phyloP scores from a whole-genome alignment of 2,888 invertebrate species.

The Lasioglossum calceatum region DNA sequence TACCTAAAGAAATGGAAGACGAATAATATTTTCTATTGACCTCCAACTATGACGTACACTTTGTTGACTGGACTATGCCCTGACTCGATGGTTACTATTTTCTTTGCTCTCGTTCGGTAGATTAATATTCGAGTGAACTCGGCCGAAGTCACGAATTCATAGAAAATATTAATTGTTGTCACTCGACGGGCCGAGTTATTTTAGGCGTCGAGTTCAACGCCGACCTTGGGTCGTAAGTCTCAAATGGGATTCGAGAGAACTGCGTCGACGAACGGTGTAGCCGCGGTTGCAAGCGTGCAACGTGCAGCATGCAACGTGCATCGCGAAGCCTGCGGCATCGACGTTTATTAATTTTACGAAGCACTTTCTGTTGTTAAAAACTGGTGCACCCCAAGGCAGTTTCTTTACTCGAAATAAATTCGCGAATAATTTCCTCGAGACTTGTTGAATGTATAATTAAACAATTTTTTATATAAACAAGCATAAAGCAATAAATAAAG shows the following conservation, averaged over 20 bases:
- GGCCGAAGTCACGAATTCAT: background rate
- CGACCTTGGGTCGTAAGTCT: conserved; percentile 43
- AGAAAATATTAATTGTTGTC: conserved; percentile 28
- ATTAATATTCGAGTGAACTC: background rate
- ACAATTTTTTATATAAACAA: background rate
- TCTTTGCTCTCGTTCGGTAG: background rate
- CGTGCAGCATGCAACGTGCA: conserved; percentile 4
- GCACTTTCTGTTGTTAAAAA: background rate
- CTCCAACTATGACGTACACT: background rate
- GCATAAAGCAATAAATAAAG: background rate
- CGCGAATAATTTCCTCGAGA: background rate
- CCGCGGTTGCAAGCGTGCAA: conserved; percentile 32
- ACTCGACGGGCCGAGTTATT: conserved; percentile 28
- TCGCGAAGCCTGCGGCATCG: background rate
- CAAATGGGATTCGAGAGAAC: conserved; percentile 39
- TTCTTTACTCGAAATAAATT: background rate
- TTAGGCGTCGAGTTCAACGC: conserved; percentile 21
- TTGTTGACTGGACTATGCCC: background rate
- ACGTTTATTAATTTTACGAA: conserved; percentile 30
- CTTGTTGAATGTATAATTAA: background rate
- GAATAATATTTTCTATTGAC: too few species aligned
- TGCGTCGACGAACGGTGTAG: conserved; percentile 44
- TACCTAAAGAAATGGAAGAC: too few species aligned
- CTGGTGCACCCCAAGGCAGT: background rate
- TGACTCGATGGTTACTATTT: background rate